Evolutionary conservation across 2,797 vertebrate species (phyloP).

Genomic region (Tapirus indicus): DNA sequence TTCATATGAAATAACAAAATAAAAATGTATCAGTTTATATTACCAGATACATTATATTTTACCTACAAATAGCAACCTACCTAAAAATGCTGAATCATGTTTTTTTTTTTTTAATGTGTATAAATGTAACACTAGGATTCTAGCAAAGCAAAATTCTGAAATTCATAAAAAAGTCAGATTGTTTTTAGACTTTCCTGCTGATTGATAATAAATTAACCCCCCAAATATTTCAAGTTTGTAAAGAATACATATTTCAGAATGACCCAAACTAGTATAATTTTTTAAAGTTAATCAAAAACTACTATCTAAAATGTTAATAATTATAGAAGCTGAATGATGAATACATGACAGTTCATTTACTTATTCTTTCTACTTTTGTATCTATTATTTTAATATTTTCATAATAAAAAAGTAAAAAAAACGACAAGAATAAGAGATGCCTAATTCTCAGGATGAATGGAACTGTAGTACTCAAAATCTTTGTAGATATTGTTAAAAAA

Average conservation of each 20-base stretch:
- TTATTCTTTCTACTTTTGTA: background rate
- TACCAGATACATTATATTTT: background rate
- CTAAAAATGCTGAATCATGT: background rate
- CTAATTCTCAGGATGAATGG: background rate
- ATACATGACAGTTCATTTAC: background rate
- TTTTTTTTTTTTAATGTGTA: background rate
- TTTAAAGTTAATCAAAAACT: background rate
- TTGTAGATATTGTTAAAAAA: background rate
- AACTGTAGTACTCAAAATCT: background rate
- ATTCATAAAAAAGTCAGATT: background rate
- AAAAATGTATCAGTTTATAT: background rate
- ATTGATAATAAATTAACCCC: background rate
- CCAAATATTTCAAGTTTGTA: background rate
- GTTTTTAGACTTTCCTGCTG: background rate
- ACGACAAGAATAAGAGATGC: background rate
- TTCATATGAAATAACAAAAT: conserved; percentile 6
- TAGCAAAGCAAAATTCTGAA: conserved; percentile 14
- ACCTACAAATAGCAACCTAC: background rate
- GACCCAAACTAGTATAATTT: background rate
- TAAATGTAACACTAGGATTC: background rate
- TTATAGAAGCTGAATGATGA: background rate
- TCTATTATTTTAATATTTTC: background rate
- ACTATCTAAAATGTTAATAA: background rate
- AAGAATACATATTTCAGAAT: background rate
- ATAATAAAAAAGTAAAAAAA: background rate